These are phyloP conservation scores for Tigriopus californicus DNA, from an alignment of 2,888 invertebrate genomes.

Conservation along the genomic window DNA sequence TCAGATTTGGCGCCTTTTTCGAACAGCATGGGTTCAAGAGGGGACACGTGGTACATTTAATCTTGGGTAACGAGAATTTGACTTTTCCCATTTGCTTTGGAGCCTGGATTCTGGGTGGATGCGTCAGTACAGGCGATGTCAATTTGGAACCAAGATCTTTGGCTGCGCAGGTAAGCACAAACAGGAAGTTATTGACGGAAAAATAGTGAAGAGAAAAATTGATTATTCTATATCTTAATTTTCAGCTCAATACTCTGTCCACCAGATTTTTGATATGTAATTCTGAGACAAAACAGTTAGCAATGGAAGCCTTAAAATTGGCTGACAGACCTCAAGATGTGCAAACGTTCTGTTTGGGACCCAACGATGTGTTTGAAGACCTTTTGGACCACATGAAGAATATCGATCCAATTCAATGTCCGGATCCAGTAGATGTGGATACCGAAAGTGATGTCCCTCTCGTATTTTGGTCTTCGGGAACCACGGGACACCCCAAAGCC, in stretches of 20 bases:
- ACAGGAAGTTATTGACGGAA: too few species aligned
- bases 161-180: neutral
- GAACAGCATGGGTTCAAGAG: neutral
- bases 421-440: neutral
- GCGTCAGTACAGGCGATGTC: neutral
- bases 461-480: neutral
- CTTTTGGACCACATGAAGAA: neutral
- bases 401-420: neutral
- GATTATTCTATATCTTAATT: too few species aligned
- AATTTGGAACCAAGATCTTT: neutral
- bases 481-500: neutral
- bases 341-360: too few species aligned
- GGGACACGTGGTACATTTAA: neutral
- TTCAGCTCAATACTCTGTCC: too few species aligned
- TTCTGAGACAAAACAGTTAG: too few species aligned
- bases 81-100: neutral
- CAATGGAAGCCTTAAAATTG: too few species aligned
- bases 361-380: neutral
- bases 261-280: too few species aligned
- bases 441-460: neutral
- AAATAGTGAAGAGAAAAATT: too few species aligned
- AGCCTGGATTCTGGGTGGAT: neutral
- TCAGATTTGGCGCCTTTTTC: neutral
- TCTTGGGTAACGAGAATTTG: neutral
- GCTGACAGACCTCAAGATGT: too few species aligned